Evolutionary conservation across 2,113 vertebrate genomes (phyloP).

Genomic region (Myotis yumanensis): DNA sequence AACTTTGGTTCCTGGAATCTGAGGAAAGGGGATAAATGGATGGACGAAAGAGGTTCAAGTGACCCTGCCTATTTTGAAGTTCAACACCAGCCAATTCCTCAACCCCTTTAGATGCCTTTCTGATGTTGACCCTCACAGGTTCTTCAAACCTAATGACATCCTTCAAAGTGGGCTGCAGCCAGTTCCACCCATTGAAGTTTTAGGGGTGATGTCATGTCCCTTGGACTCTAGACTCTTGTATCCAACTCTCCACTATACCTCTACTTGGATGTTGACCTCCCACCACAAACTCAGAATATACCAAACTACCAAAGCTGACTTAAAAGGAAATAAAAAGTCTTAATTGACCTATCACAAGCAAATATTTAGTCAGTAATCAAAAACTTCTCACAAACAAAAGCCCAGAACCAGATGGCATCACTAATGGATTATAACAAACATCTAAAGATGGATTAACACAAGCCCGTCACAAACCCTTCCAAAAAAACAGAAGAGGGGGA

Average conservation of each 20-base stretch:
- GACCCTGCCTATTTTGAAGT: not conserved
- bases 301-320: not conserved
- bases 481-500: not conserved
- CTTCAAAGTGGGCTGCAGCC: not conserved
- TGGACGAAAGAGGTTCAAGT: not conserved
- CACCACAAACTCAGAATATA: not conserved
- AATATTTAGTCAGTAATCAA: conserved; percentile 55
- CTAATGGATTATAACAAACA: conserved; percentile 41
- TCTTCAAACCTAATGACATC: not conserved
- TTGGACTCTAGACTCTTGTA: not conserved
- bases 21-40: not conserved
- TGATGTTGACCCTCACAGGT: not conserved
- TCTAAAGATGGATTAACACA: conserved; percentile 53
- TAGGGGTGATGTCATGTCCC: not conserved
- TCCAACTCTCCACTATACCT: not conserved
- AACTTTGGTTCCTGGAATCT: not conserved
- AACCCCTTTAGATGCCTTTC: not conserved
- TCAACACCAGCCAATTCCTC: not conserved
- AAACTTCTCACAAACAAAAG: conserved; percentile 49
- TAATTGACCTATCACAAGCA: conserved; percentile 37
- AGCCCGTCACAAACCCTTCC: conserved; percentile 29
- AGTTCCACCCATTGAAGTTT: not conserved
- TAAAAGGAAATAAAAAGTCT: conserved; percentile 45
- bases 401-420: conserved; percentile 59
- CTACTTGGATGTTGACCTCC: not conserved